These are phyloP conservation scores for Psilopogon haemacephalus DNA, from an alignment of 2,113 vertebrate species.

Conservation along the genomic window DNA sequence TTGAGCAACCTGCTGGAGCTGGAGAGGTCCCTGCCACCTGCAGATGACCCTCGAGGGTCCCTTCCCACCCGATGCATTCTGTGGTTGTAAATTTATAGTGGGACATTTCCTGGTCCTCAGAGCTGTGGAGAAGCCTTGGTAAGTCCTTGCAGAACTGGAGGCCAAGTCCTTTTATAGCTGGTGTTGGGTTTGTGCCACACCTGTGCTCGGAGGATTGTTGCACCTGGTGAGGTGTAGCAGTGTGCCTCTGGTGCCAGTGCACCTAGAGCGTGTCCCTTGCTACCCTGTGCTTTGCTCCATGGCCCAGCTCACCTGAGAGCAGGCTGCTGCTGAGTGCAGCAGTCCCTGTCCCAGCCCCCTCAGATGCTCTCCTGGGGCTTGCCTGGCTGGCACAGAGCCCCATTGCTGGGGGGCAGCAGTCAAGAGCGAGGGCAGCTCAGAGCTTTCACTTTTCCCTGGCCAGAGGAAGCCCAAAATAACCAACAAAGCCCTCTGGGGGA, in stretches of 20 bases:
- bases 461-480: not conserved
- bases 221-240: not conserved
- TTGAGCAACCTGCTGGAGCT: no score
- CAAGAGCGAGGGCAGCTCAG: not conserved
- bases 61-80: no score
- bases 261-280: rapidly evolving
- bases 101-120: not conserved
- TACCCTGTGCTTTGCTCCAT: rapidly evolving
- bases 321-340: rapidly evolving
- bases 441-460: conserved; percentile 23
- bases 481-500: not conserved
- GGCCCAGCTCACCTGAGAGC: not conserved
- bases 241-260: not conserved
- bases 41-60: no score
- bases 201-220: not conserved
- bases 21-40: no score
- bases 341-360: rapidly evolving
- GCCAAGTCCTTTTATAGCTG: not conserved
- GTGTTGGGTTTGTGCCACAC: not conserved
- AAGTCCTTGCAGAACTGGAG: not conserved
- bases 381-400: rapidly evolving
- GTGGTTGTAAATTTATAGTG: not conserved
- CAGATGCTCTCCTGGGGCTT: rapidly evolving
- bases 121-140: not conserved
- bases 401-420: rapidly evolving